Base-by-base conservation (phyloP, 2,113 vertebrate genomes). In the Sinocyclocheilus rhinocerous region DNA sequence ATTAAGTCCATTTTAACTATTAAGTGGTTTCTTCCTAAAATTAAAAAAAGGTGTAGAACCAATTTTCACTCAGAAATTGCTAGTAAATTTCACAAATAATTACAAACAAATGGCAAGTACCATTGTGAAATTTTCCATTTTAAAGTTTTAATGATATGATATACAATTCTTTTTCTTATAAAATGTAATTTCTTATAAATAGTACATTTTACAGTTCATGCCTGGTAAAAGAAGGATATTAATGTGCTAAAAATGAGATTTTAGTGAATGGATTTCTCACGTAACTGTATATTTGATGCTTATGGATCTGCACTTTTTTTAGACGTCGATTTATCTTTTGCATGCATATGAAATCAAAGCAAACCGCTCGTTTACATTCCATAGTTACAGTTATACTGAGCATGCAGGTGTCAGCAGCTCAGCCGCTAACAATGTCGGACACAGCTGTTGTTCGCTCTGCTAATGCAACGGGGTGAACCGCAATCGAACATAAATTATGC, bases 281-380 rank as follows among this genome's bases (percentile, higher is more conserved):
- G 72, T 84, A 79, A 65, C 69, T 6, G 29, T 22, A 16, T n/a
- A 1, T 82, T 55, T 73, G n/a, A 73, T 59, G 83, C 70, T 82
- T 83, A 65, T 75, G 20, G 67, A 80, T 55, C 20, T 10, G 12
- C 13, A 29, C 39, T 85, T 76, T 76, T 86, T 86, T 88, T 87
- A 82, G 80, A 75, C 29, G 26, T 84, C 36, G 55, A 83, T 84
- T 59, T 55, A 69, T 26, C 57, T 48, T 45, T 84, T 76, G 76
- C 69, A 86, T 77, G 85, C 85, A 84, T 84, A 48, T 86, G 42
- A 67, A 86, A 82, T 83, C 84, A 88, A 88, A 86, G 87, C 85
- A 86, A 84, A 86, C 63, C 65, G 36, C 85, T 86, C 76, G 50
- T 85, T 86, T 76, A 36, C 85, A 86, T 86, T 81, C 65, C 85